These are phyloP conservation scores for Steatornis caripensis DNA, from an alignment of 2,113 vertebrate genomes.

Conservation along the genomic window DNA sequence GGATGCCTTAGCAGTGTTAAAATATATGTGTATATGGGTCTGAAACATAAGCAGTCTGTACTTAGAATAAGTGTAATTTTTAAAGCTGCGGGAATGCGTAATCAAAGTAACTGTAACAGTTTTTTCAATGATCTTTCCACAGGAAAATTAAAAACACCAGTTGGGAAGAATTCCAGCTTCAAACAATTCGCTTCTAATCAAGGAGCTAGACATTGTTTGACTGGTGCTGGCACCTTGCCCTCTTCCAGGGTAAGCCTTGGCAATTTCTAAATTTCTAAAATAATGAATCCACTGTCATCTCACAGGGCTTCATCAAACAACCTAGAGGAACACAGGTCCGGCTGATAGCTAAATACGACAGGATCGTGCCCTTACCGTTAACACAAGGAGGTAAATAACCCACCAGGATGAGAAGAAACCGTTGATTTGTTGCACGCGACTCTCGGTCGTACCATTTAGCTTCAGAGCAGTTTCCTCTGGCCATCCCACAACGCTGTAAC, in stretches of 20 bases:
- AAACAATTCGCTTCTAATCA: neutral
- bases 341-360: accelerated
- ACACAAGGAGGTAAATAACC: neutral
- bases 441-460: too few species aligned
- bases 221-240: neutral
- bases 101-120: neutral
- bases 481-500: accelerated
- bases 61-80: neutral
- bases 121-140: neutral
- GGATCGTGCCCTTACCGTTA: accelerated
- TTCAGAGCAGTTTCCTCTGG: neutral
- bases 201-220: neutral
- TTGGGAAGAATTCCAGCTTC: neutral
- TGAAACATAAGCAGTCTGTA: neutral
- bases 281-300: neutral
- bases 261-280: neutral
- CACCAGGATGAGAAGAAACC: neutral
- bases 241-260: neutral
- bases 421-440: too few species aligned
- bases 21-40: neutral
- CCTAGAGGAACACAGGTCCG: neutral
- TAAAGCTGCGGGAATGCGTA: neutral
- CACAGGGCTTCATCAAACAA: neutral
- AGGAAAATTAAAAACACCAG: neutral
- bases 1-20: neutral